Conservation (phyloP, 2,888 invertebrate genomes). For the Podotricha telesiphe region DNA sequence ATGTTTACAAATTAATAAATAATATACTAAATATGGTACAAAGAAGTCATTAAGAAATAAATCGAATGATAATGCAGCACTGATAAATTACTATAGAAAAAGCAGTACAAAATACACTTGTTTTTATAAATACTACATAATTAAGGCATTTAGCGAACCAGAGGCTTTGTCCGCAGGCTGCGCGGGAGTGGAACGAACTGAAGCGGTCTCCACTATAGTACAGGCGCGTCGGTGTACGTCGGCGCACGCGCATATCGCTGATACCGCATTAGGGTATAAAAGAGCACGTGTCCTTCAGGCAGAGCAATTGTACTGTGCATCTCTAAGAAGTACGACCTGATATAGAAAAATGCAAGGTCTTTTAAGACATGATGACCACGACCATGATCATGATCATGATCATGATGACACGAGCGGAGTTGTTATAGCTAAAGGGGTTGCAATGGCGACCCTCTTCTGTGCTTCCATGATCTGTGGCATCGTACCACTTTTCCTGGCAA, state of each 20-base stretch:
- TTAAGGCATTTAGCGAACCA: constrained; percentile 40
- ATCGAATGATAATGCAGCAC: background rate
- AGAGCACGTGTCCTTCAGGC: constrained; percentile 56
- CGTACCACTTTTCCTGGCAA: constrained; percentile 88
- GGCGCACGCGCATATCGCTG: constrained; percentile 72
- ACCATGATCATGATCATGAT: constrained; percentile 51
- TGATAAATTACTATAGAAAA: background rate
- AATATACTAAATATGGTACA: background rate
- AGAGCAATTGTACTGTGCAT: constrained; percentile 52
- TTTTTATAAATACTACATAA: constrained; percentile 34
- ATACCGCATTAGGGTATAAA: constrained; percentile 68
- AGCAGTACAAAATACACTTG: constrained; percentile 1
- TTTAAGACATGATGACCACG: constrained; percentile 44
- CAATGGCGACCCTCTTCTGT: constrained; percentile 90
- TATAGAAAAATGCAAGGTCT: constrained; percentile 46
- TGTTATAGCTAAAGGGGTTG: constrained; percentile 88
- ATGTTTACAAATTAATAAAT: background rate
- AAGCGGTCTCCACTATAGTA: constrained; percentile 60
- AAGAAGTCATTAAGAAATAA: background rate
- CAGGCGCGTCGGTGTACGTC: constrained; percentile 62
- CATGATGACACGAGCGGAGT: constrained; percentile 69
- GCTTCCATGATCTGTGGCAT: constrained; percentile 90
- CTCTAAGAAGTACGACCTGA: constrained; percentile 35
- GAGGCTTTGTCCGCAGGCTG: constrained; percentile 67
- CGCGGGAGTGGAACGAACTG: constrained; percentile 66